Conservation (phyloP, 2,113 vertebrate species). For the Symphodus melops region DNA sequence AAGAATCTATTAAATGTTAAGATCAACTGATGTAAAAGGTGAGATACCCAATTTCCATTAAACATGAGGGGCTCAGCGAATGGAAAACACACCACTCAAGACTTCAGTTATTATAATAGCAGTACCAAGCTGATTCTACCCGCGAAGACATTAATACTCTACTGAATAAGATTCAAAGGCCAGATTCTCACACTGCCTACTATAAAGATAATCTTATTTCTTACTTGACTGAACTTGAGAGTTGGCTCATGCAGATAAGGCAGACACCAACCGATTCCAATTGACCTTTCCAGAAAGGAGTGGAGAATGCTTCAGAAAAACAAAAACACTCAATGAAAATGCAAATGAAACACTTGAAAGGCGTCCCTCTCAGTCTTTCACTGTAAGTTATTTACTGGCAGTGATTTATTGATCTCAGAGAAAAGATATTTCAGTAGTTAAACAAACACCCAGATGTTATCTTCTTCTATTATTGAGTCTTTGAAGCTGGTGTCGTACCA, state of each 20-base stretch:
- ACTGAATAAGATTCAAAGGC: constrained; percentile 77
- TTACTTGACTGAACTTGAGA: constrained; percentile 80
- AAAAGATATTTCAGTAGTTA: constrained; percentile 56
- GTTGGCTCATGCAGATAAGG: constrained; percentile 78
- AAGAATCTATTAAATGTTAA: constrained; percentile 79
- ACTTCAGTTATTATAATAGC: constrained; percentile 71
- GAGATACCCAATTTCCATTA: constrained; percentile 75
- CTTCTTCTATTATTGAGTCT: constrained; percentile 44
- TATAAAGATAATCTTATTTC: constrained; percentile 80
- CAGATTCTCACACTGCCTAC: constrained; percentile 72
- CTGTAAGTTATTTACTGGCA: constrained; percentile 54
- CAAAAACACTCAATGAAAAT: constrained; percentile 81
- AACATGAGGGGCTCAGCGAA: constrained; percentile 60
- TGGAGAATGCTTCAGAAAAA: constrained; percentile 69
- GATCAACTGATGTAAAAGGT: constrained; percentile 74
- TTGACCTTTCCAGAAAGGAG: constrained; percentile 79
- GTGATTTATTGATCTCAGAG: constrained; percentile 70
- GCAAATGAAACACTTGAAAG: constrained; percentile 73
- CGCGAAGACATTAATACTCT: constrained; percentile 72
- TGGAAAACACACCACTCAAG: constrained; percentile 66
- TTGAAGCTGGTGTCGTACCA: constrained; percentile 30
- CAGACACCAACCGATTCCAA: constrained; percentile 73
- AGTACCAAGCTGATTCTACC: constrained; percentile 67
- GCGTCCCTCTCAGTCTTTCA: constrained; percentile 58
- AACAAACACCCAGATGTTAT: constrained; percentile 51